Base-by-base conservation (phyloP, 2,797 vertebrate genomes). In the Notolepis coatsorum region DNA sequence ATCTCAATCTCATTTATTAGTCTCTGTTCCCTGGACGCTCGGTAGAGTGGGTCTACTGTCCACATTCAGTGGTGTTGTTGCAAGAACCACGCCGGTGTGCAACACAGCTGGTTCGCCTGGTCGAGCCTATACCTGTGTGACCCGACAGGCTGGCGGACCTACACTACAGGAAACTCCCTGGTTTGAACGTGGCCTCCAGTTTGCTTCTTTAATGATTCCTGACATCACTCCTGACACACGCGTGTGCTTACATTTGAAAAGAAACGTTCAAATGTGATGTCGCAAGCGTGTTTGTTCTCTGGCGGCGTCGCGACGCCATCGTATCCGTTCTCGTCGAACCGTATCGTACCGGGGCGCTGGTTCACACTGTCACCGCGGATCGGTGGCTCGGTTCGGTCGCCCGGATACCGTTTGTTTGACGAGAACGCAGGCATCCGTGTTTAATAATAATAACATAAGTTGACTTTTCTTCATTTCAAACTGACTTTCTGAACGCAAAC, bases 131-230 rank as follows among this genome's bases (percentile, higher is more conserved):
- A 76, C 68, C 68, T 76, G 54, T 86, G 86, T 84, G 77, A 82
- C 73, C 64, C 53, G 57, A 41, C 65, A 55, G 53, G 31, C 79
- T 25, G 76, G 81, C 80, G 76, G 73, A 78, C 66, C 73, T 46
- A 57, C 1, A 25, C 62, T n/a, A 47, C 73, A 93, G 91, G 91
- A 93, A 92, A 92, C 73, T 88, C 88, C 91, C 82, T 43, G 91
- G 90, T 88, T 65, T 70, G 60, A 58, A 55, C 48, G 58, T 77
- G 91, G 90, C 90, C 90, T 92, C 68, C 42, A 8, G n/a, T n/a
- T n/a, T n/a, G n/a, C n/a, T n/a, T n/a, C n/a, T n/a, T n/a, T n/a
- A n/a, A n/a, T n/a, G n/a, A n/a, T n/a, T n/a, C n/a, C n/a, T n/a
- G n/a, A n/a, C n/a, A n/a, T n/a, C n/a, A n/a, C n/a, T n/a, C n/a